Percentiles rank a stretch among this genome's conserved stretches.
Conservation (phyloP, 2,888 invertebrate species). For the Eristalinus sepulchralis region DNA sequence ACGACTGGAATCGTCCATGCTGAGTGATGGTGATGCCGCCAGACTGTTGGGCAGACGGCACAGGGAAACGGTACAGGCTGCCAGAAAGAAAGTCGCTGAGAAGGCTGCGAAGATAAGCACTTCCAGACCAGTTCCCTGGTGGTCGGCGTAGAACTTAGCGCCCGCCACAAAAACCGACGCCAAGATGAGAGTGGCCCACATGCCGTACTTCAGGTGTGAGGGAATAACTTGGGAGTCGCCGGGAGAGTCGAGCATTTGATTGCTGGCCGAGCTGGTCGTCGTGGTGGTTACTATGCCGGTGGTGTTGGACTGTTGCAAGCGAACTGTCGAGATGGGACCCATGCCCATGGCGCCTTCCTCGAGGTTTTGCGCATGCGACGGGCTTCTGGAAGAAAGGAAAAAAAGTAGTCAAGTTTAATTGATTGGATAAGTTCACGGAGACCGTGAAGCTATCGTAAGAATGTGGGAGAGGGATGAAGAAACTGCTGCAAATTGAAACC, state of each 20-base stretch:
- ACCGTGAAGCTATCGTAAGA: too few species aligned
- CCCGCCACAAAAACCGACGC: slow-evolving; percentile 87
- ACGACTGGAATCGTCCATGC: slow-evolving; percentile 60
- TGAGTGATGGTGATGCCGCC: slow-evolving; percentile 72
- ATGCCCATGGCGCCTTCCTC: slow-evolving; percentile 73
- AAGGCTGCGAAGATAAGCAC: slow-evolving; percentile 85
- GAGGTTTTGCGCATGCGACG: slow-evolving; percentile 72
- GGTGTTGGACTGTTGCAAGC: slow-evolving; percentile 61
- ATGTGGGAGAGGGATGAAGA: neutral
- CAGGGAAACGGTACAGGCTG: slow-evolving; percentile 85
- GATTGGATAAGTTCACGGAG: neutral
- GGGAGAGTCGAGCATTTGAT: slow-evolving; percentile 52
- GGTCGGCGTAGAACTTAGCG: slow-evolving; percentile 88
- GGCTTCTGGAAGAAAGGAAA: slow-evolving; percentile 63
- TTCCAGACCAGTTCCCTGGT: slow-evolving; percentile 84
- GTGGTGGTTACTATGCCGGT: slow-evolving; percentile 43
- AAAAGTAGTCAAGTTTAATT: too few species aligned
- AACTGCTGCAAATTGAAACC: neutral
- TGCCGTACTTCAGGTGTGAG: slow-evolving; percentile 85
- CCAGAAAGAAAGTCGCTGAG: slow-evolving; percentile 84
- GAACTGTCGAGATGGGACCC: slow-evolving; percentile 66
- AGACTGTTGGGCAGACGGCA: slow-evolving; percentile 82
- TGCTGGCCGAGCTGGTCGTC: slow-evolving; percentile 30
- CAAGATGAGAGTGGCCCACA: slow-evolving; percentile 87
- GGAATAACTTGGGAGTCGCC: slow-evolving; percentile 81